phyloP scores from a whole-genome alignment of 2,888 invertebrate genomes.

The Sinelater perroti region DNA sequence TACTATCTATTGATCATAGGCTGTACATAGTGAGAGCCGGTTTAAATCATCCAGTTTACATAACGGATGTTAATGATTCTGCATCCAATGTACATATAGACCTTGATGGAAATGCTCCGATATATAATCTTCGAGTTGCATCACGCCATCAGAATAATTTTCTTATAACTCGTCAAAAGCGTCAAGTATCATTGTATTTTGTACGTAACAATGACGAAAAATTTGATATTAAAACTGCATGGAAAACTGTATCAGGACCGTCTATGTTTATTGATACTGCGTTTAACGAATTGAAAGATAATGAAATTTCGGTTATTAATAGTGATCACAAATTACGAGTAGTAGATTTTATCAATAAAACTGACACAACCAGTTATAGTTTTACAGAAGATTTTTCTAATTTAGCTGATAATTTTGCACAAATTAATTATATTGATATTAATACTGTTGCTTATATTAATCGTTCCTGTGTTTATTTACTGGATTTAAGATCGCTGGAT shows the following conservation, averaged over 20 bases:
- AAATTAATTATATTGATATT: slow-evolving; percentile 17
- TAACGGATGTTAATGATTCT: slow-evolving; percentile 2
- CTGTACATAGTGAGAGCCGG: slow-evolving; percentile 1
- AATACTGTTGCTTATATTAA: slow-evolving; percentile 24
- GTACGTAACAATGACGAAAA: neutral
- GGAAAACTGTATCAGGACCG: neutral
- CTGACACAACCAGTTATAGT: neutral
- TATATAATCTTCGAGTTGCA: slow-evolving; percentile 21
- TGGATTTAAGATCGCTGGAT: slow-evolving; percentile 19
- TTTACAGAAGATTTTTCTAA: neutral
- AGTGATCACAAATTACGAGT: slow-evolving; percentile 14
- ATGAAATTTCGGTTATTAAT: slow-evolving; percentile 10
- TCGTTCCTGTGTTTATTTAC: slow-evolving; percentile 18
- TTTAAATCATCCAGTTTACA: slow-evolving; percentile 1
- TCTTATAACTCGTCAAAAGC: slow-evolving; percentile 14
- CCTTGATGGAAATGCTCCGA: neutral
- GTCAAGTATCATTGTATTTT: slow-evolving; percentile 13
- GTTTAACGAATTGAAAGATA: slow-evolving; percentile 7
- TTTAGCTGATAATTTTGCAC: slow-evolving; percentile 8
- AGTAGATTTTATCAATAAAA: slow-evolving; percentile 8
- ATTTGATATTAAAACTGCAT: neutral
- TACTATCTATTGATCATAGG: slow-evolving; percentile 9
- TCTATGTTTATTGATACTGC: slow-evolving; percentile 19
- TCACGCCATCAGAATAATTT: neutral
- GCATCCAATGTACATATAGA: neutral